Percentiles rank a stretch among this genome's conserved stretches.
Conservation (phyloP, 2,888 invertebrate genomes). For the Lycocerus yunnanus region DNA sequence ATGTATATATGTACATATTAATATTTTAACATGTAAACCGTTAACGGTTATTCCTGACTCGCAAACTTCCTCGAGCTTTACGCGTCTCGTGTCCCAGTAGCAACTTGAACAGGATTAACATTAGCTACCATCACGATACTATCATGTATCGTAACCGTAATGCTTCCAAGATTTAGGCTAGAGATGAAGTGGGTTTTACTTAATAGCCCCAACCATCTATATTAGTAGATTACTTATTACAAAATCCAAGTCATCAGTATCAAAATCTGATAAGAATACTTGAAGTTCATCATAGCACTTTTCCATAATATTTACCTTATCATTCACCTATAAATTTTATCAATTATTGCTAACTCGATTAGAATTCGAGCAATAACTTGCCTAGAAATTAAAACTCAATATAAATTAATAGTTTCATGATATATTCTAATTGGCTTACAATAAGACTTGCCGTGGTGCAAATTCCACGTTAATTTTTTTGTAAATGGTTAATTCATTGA, state of each 20-base stretch:
- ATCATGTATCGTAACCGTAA: conserved; percentile 39
- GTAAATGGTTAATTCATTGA: no score
- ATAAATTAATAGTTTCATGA: not conserved
- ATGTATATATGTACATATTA: conserved; percentile 37
- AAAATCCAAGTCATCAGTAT: conserved; percentile 31
- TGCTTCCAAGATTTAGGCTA: conserved; percentile 34
- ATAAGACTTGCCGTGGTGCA: not conserved
- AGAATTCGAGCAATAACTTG: not conserved
- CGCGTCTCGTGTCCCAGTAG: conserved; percentile 19
- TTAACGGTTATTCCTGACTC: conserved; percentile 27
- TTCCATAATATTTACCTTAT: conserved; percentile 7
- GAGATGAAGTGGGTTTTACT: conserved; percentile 39
- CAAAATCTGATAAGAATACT: conserved; percentile 23
- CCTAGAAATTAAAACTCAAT: not conserved
- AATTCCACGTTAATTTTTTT: not conserved
- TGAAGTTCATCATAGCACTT: conserved; percentile 8
- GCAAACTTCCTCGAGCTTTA: conserved; percentile 16
- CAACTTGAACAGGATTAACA: conserved; percentile 30
- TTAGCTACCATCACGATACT: conserved; percentile 31
- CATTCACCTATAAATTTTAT: conserved; percentile 18
- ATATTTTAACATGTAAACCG: conserved; percentile 36
- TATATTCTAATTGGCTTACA: not conserved
- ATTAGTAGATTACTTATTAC: conserved; percentile 33
- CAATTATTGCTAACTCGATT: not conserved
- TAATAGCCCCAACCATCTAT: conserved; percentile 31